Percentiles rank a stretch among this genome's conserved stretches.
Evolutionary conservation across 2,113 vertebrate genomes (phyloP).

Genomic region (Motacilla tschutschensis): DNA sequence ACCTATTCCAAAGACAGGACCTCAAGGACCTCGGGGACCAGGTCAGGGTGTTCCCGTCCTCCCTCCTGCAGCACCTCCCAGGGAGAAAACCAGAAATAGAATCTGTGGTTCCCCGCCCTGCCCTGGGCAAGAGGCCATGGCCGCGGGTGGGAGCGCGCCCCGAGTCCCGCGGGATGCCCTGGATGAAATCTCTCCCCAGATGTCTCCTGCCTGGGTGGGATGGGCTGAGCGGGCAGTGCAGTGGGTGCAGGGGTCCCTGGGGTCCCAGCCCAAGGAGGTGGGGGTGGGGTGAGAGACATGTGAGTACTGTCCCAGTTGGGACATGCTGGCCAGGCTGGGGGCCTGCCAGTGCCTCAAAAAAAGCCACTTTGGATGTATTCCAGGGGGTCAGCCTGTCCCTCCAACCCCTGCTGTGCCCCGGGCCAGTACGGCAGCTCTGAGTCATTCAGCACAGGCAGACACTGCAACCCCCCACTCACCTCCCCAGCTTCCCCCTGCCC

Average conservation of each 20-base stretch:
- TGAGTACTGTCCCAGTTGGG: not conserved
- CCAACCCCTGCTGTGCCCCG: accelerated
- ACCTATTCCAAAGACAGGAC: not conserved
- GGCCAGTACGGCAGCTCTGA: accelerated
- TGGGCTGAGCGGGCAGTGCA: accelerated
- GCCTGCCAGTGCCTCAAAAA: not conserved
- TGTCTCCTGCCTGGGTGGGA: not conserved
- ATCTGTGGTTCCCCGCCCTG: slow-evolving; percentile 40
- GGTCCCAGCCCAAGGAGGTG: not conserved
- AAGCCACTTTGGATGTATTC: not conserved
- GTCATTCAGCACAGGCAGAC: accelerated
- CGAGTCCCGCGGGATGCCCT: accelerated
- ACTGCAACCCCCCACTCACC: not conserved
- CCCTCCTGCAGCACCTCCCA: slow-evolving; percentile 32
- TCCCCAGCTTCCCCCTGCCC: not conserved
- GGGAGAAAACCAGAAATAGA: slow-evolving; percentile 23
- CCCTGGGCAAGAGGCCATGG: not conserved
- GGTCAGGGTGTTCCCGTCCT: slow-evolving; percentile 50
- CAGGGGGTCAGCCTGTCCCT: not conserved
- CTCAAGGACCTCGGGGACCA: not conserved
- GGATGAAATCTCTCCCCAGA: not conserved
- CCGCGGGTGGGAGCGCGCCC: accelerated
- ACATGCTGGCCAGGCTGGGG: not conserved
- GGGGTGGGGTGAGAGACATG: not conserved
- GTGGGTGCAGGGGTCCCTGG: not conserved